phyloP scores from a whole-genome alignment of 2,888 invertebrate genomes.

The Chymomyza procnemis region DNA sequence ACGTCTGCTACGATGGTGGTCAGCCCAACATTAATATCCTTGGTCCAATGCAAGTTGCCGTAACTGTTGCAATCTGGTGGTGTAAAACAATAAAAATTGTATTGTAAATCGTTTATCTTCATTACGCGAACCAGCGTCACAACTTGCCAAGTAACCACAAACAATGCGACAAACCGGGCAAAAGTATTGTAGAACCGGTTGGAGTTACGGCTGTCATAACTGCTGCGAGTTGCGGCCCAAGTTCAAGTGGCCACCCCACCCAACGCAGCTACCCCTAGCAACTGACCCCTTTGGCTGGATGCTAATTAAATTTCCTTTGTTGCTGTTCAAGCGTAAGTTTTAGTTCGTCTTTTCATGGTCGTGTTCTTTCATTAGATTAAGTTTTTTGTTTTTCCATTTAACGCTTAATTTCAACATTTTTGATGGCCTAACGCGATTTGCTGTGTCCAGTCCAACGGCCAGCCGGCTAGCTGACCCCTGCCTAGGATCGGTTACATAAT shows the following conservation, averaged over 20 bases:
- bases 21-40: slow-evolving; percentile 56
- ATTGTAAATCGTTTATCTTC: slow-evolving; percentile 68
- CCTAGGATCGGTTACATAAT: slow-evolving; percentile 51
- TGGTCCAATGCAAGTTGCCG: slow-evolving; percentile 18
- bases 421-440: slow-evolving; percentile 63
- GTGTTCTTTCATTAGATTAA: slow-evolving; percentile 57
- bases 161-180: slow-evolving; percentile 40
- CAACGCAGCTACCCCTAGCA: slow-evolving; percentile 28
- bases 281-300: slow-evolving; percentile 38
- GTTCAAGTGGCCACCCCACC: slow-evolving; percentile 58
- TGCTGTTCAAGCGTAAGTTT: slow-evolving; percentile 23
- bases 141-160: slow-evolving; percentile 45
- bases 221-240: slow-evolving; percentile 31
- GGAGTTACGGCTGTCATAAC: slow-evolving; percentile 28
- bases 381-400: slow-evolving; percentile 70
- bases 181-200: slow-evolving; percentile 36
- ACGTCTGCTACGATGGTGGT: slow-evolving; percentile 34
- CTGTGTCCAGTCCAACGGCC: slow-evolving; percentile 7
- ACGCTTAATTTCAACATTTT: slow-evolving; percentile 71
- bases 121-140: slow-evolving; percentile 59
- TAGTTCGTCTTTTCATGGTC: slow-evolving; percentile 65
- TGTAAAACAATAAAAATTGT: slow-evolving; percentile 54
- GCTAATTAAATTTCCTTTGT: slow-evolving; percentile 67
- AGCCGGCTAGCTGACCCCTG: slow-evolving; percentile 46
- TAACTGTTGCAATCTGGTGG: slow-evolving; percentile 34